These are phyloP conservation scores for Priapulus caudatus DNA, from an alignment of 2,888 invertebrate genomes.

Conservation along the genomic window DNA sequence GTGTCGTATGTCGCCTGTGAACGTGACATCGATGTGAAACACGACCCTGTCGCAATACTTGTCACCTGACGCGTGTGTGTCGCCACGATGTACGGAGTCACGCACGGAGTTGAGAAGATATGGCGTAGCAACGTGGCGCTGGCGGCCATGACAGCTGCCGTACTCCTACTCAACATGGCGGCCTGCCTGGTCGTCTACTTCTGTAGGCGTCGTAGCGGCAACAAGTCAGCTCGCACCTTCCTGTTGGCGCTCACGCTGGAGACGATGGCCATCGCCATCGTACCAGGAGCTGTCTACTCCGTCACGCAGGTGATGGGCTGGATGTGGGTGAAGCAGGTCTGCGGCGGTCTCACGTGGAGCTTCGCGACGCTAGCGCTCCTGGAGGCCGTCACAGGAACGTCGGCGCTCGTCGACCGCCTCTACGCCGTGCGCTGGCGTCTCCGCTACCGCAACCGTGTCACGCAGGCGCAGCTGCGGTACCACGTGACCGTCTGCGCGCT, in stretches of 20 bases:
- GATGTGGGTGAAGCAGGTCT: neutral
- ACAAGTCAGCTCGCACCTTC: neutral
- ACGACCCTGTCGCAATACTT: too few relatives aligned
- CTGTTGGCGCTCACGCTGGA: neutral
- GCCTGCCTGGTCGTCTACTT: neutral
- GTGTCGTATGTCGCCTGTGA: too few relatives aligned
- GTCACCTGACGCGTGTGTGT: too few relatives aligned
- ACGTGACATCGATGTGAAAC: too few relatives aligned
- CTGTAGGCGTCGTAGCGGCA: neutral
- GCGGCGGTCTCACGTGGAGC: neutral
- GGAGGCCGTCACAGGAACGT: neutral
- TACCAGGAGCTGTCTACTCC: conserved; percentile 1
- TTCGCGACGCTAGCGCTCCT: neutral
- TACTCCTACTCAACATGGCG: neutral
- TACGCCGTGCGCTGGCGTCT: neutral
- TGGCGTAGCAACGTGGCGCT: neutral
- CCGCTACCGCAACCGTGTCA: neutral
- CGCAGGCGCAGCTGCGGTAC: neutral
- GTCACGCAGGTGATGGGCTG: neutral
- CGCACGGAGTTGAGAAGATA: too few relatives aligned
- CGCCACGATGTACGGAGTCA: too few relatives aligned
- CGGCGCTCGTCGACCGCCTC: neutral
- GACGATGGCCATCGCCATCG: neutral
- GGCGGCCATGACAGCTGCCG: neutral
- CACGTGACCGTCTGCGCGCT: neutral